Evolutionary conservation across 2,888 invertebrate genomes (phyloP).

Genomic region (Tromatobia lineatoria): DNA sequence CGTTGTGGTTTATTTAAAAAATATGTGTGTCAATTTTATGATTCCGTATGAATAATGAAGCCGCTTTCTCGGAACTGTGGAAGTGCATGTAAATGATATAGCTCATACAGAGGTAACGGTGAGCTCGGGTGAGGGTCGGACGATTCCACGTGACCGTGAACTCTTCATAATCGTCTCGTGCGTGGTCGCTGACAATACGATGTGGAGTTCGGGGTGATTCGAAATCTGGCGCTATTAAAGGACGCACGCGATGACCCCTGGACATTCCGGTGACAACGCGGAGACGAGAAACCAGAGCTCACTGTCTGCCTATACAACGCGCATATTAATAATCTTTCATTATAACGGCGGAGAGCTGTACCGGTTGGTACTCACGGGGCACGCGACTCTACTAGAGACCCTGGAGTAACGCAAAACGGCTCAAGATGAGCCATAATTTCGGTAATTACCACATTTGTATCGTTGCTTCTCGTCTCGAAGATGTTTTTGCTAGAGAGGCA

Average conservation of each 20-base stretch:
- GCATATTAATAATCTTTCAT: slow-evolving; percentile 13
- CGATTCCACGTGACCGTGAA: slow-evolving; percentile 18
- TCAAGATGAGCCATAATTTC: slow-evolving; percentile 3
- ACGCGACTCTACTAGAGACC: slow-evolving; percentile 43
- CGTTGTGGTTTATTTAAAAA: too few species aligned
- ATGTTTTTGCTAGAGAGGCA: slow-evolving; percentile 17
- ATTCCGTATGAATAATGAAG: neutral
- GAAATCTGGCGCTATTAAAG: slow-evolving; percentile 34
- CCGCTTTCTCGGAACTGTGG: neutral
- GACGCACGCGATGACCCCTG: slow-evolving; percentile 70
- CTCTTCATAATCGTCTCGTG: slow-evolving; percentile 12
- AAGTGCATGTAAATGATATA: neutral
- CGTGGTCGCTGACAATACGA: slow-evolving; percentile 26
- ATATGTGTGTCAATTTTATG: neutral
- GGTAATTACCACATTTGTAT: slow-evolving; percentile 34
- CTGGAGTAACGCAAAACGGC: neutral
- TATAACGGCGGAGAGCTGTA: slow-evolving; percentile 31
- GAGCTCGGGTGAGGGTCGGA: slow-evolving; percentile 5
- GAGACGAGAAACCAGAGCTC: slow-evolving; percentile 33
- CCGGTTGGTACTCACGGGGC: slow-evolving; percentile 30
- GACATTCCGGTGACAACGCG: slow-evolving; percentile 52
- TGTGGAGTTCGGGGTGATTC: slow-evolving; percentile 39
- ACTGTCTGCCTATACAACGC: neutral
- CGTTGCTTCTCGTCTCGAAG: slow-evolving; percentile 9
- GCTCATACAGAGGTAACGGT: slow-evolving; percentile 3